Evolutionary conservation across 1,140 invertebrate genomes (phyloP).

Genomic region (Papilio machaon): DNA sequence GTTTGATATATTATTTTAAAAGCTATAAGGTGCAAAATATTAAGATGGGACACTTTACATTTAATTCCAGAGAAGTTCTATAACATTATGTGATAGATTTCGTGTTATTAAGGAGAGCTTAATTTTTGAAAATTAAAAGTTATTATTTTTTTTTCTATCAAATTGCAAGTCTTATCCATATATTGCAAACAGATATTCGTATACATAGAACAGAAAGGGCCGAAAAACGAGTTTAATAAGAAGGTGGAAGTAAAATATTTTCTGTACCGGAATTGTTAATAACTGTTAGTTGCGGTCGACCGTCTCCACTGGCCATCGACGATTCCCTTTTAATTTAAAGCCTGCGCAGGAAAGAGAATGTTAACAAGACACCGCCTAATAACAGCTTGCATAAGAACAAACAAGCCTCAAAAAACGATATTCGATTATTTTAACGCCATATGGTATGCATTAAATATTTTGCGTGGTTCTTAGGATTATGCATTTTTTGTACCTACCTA

Average conservation of each 20-base stretch:
- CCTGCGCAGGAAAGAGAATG: constrained; percentile 70
- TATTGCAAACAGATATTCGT: constrained; percentile 49
- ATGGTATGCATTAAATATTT: constrained; percentile 58
- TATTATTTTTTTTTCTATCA: background rate
- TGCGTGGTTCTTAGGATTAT: constrained; percentile 48
- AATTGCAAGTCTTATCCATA: constrained; percentile 50
- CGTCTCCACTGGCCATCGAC: constrained; percentile 53
- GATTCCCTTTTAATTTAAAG: constrained; percentile 79
- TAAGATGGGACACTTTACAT: background rate
- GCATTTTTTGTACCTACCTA: background rate
- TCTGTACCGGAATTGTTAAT: constrained; percentile 79
- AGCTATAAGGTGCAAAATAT: too few species aligned
- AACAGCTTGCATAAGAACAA: constrained; percentile 74
- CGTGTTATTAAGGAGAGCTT: background rate
- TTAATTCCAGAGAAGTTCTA: background rate
- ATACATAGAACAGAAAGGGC: constrained; percentile 66
- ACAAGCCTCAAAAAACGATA: constrained; percentile 66
- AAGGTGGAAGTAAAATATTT: constrained; percentile 80
- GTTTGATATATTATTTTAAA: too few species aligned
- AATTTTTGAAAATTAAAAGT: background rate
- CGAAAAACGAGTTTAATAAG: constrained; percentile 75
- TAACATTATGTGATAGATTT: background rate
- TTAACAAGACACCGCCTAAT: constrained; percentile 78
- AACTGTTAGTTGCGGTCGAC: constrained; percentile 72
- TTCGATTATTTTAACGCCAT: constrained; percentile 68